Conservation (phyloP, 2,888 invertebrate species). For the Lepidocyrtinus sp. region DNA sequence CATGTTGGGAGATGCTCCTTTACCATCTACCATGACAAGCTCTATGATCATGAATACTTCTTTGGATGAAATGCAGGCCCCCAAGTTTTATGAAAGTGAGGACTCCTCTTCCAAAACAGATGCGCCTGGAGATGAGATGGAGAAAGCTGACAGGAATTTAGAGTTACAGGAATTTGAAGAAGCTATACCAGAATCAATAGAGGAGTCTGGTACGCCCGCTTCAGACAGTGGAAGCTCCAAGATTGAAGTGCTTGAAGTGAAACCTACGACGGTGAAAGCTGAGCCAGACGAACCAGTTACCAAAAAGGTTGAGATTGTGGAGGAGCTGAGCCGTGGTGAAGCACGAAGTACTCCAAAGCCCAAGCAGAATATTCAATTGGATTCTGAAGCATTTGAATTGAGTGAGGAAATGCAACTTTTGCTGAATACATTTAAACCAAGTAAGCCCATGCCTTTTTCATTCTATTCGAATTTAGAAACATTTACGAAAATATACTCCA, state of each 20-base stretch:
- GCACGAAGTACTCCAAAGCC: slow-evolving; percentile 2
- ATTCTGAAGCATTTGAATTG: slow-evolving; percentile 54
- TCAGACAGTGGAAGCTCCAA: slow-evolving; percentile 56
- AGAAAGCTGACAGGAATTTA: slow-evolving; percentile 46
- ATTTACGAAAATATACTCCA: no score
- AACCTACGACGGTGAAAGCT: slow-evolving; percentile 38
- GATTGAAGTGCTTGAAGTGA: slow-evolving; percentile 56
- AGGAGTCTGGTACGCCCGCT: slow-evolving; percentile 48
- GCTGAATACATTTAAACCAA: slow-evolving; percentile 68
- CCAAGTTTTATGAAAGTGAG: slow-evolving; percentile 69
- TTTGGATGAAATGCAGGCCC: slow-evolving; percentile 67
- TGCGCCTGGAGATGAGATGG: slow-evolving; percentile 51
- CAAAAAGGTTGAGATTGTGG: slow-evolving; percentile 34
- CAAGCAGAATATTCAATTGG: slow-evolving; percentile 27
- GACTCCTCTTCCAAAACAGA: slow-evolving; percentile 65
- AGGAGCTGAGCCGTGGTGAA: slow-evolving; percentile 1
- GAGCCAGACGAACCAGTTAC: slow-evolving; percentile 37
- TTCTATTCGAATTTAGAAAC: background rate
- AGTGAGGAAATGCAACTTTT: slow-evolving; percentile 66
- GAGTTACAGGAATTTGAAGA: slow-evolving; percentile 53
- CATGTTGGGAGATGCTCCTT: slow-evolving; percentile 48
- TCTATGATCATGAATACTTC: slow-evolving; percentile 67
- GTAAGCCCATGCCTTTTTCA: slow-evolving; percentile 57
- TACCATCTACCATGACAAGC: slow-evolving; percentile 64
- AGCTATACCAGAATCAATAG: slow-evolving; percentile 43